Evolutionary conservation across 2,888 invertebrate genomes (phyloP), one percentile per base, ranked within the genome.

Genomic region (Papilio demoleus): DNA sequence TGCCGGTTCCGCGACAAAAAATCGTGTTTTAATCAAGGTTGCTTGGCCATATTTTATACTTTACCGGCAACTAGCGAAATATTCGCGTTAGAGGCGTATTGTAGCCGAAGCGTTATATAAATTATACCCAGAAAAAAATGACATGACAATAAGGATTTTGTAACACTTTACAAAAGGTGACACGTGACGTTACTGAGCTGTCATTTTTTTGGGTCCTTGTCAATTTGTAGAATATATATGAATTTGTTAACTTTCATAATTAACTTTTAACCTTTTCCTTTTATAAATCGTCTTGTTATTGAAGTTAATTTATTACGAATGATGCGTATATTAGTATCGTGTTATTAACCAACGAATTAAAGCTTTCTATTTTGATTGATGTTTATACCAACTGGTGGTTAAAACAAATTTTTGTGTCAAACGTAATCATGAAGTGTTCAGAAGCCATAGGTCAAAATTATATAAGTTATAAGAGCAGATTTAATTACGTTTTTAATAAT

Each of bases 321-420:
- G 14, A 31, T 50, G 12, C 36, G n/a, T 63, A 38, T 61, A 24
- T 66, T 70, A 53, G 53, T 70, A 65, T 65, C 42, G 65, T 70
- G n/a, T 47, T 40, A 64, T 68, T 63, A 60, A 53, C 53, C 65
- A 63, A 72, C 72, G 74, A 71, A 73, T 73, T 69, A 65, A 53
- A 75, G 78, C 83, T 85, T 84, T 86, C 84, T 80, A 83, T 69
- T 75, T 75, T 84, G 83, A 84, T 85, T 81, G 78, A 80, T 74
- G 73, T 78, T 71, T 69, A 70, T 73, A 77, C 71, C 71, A 72
- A 81, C 76, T 73, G 76, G 79, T 82, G 82, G 80, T 83, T 74
- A 72, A 75, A 80, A 80, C 82, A 81, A n/a, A 82, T 84, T 86
- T 85, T 83, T 80, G 76, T 71, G 73, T 73, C 72, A 75, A 79